A percentile compares a stretch with the other conserved stretches of the same genome.
Evolutionary conservation across 2,888 invertebrate genomes (phyloP).

Genomic region (Crocallis elinguaria): DNA sequence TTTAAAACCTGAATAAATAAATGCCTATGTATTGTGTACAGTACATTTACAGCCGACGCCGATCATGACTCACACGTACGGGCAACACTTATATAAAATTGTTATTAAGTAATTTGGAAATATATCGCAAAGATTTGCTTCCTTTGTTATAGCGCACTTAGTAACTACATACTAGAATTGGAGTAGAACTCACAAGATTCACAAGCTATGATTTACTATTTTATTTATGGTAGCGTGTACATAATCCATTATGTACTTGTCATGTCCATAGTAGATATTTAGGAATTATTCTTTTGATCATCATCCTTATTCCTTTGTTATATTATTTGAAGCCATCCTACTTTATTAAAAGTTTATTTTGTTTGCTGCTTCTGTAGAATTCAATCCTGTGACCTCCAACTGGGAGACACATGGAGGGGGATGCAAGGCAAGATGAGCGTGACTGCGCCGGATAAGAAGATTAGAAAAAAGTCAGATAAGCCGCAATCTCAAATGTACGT

Average conservation of each 20-base stretch:
- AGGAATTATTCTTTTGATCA: constrained; percentile 33
- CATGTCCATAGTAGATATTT: constrained; percentile 34
- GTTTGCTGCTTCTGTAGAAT: constrained; percentile 89
- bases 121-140: constrained; percentile 48
- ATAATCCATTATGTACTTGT: constrained; percentile 21
- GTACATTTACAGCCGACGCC: constrained; percentile 46
- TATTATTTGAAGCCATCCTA: constrained; percentile 48
- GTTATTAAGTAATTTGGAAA: constrained; percentile 18
- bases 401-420: constrained; percentile 89
- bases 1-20: constrained; percentile 53
- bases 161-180: constrained; percentile 36
- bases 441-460: constrained; percentile 88
- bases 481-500: constrained; percentile 88
- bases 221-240: constrained; percentile 9
- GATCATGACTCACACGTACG: constrained; percentile 56
- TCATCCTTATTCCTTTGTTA: constrained; percentile 41
- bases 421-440: constrained; percentile 94
- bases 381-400: constrained; percentile 94
- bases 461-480: constrained; percentile 89
- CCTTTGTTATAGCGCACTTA: constrained; percentile 45
- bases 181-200: constrained; percentile 36
- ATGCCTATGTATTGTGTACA: constrained; percentile 33
- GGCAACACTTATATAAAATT: constrained; percentile 20
- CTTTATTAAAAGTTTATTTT: constrained; percentile 73
- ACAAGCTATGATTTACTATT: constrained; percentile 36